phyloP scores from a whole-genome alignment of 2,797 vertebrate species.

The Spheniscus humboldti region DNA sequence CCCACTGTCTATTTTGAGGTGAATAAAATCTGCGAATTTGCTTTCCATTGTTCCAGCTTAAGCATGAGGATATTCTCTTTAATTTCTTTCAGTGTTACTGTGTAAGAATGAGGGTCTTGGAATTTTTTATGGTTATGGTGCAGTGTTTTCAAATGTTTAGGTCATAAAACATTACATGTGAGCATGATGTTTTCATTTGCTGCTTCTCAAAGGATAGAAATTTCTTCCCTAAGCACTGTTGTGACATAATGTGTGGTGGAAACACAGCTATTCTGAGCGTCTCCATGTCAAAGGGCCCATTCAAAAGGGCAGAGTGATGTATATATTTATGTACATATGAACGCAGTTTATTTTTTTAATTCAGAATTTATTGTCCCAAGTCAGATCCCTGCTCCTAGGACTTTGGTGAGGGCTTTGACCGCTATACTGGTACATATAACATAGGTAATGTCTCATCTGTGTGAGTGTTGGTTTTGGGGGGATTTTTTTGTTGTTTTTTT shows the following conservation, averaged over 20 bases:
- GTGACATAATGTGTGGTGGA: background rate
- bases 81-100: background rate
- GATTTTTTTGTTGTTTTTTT: background rate
- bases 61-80: background rate
- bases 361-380: background rate
- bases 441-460: background rate
- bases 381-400: background rate
- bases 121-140: background rate
- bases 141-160: background rate
- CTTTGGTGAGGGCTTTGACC: background rate
- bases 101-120: background rate
- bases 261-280: background rate
- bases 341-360: background rate
- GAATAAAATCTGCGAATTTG: background rate
- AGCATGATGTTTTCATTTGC: background rate
- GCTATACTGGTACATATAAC: background rate
- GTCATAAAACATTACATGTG: background rate
- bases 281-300: background rate
- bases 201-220: background rate
- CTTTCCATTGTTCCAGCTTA: background rate
- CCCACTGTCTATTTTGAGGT: background rate
- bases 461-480: background rate
- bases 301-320: background rate
- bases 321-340: background rate
- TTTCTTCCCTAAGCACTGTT: background rate